Conservation (phyloP, 2,888 invertebrate genomes). For the Mimachlamys varia region DNA sequence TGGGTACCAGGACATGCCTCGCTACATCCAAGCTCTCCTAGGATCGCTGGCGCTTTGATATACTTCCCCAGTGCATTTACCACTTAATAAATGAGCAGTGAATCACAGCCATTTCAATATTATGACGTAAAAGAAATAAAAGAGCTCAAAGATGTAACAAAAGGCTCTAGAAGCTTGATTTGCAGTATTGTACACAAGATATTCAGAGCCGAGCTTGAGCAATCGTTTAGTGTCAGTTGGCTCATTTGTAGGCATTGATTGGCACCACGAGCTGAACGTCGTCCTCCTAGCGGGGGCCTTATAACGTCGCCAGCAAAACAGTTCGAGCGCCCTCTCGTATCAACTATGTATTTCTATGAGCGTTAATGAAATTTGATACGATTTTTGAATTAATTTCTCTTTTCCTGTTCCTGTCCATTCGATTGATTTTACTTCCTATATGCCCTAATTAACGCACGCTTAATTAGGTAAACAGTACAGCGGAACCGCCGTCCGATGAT, state of each 20-base stretch:
- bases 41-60: not conserved
- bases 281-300: not conserved
- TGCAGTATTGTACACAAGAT: constrained; percentile 35
- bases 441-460: constrained; percentile 25
- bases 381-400: constrained; percentile 66
- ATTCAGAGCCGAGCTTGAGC: constrained; percentile 37
- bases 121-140: constrained; percentile 39
- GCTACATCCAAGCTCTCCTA: not conserved
- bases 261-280: not conserved
- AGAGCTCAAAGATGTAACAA: constrained; percentile 34
- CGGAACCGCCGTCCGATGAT: not conserved
- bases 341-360: constrained; percentile 31
- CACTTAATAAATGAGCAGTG: constrained; percentile 23
- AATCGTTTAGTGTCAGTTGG: constrained; percentile 40
- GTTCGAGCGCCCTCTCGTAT: constrained; percentile 52
- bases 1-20: not conserved
- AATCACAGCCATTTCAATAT: constrained; percentile 7
- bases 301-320: not conserved
- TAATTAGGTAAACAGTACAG: constrained; percentile 40
- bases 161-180: constrained; percentile 22
- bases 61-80: not conserved
- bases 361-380: constrained; percentile 66
- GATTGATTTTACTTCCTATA: constrained; percentile 40
- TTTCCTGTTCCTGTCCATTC: constrained; percentile 53
- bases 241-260: constrained; percentile 45